Evolutionary conservation across 2,888 invertebrate species (phyloP), one percentile per base, ranked within the genome.

Genomic region (Pollenia angustigena): DNA sequence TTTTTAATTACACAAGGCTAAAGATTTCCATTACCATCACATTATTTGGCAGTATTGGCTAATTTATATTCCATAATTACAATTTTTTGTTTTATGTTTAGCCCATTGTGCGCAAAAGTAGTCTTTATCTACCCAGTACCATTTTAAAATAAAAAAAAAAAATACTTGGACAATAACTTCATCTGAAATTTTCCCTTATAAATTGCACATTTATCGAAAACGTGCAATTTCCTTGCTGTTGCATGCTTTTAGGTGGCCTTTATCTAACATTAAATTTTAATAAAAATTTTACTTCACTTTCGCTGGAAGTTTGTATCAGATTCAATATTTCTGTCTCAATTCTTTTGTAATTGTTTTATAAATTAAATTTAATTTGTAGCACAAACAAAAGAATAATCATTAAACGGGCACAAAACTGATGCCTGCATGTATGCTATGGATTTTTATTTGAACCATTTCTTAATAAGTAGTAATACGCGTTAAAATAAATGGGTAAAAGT

Each of bases 181-280:
- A 14, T 23, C 42, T 16, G 18, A 12, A 23, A 6, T 12, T 4
- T 32, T 2, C 12, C 40, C 16, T 14, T 44, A 16, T 14, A 9
- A 71, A 69, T 52, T 52, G 52, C 46, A 14, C 16, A 54, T 54
- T 18, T 40, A 46, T 48, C 50, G 3, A 4, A 32, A 32, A 75
- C 50, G 10, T 64, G 23, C 54, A 16, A 16, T 3, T n/a, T 11
- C 1, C n/a, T 78, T 66, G 12, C 7, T 66, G 46, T 46, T 66
- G 76, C 56, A 78, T 78, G 69, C 40, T 69, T 68, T 68, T 54
- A 68, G 56, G 56, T 18, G 42, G 14, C 16, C 12, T 56, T 1
- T 10, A 46, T 8, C 3, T 42, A 32, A 18, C 14, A 56, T 48
- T 12, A 68, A 68, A 79, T 79, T 79, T 79, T 48, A 79, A 79